These are phyloP conservation scores for Leuciscus idus DNA, from an alignment of 2,113 vertebrate species.

Conservation along the genomic window DNA sequence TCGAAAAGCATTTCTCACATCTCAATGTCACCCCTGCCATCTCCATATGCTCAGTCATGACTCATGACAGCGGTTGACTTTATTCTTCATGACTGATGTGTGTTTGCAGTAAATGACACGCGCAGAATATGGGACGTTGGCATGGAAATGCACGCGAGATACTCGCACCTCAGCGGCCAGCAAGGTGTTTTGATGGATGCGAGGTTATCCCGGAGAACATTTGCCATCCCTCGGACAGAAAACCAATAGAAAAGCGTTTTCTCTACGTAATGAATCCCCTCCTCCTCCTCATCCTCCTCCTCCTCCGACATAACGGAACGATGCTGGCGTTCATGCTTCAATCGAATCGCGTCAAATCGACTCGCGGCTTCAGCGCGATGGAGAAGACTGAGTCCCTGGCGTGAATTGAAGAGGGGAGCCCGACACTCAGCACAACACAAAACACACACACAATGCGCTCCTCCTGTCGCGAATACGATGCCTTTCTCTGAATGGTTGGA, in stretches of 20 bases:
- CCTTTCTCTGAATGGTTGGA: constrained; percentile 58
- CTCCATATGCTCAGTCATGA: constrained; percentile 18
- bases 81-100: constrained; percentile 46
- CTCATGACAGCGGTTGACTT: constrained; percentile 7
- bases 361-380: constrained; percentile 66
- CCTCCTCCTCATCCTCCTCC: background rate
- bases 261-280: constrained; percentile 30
- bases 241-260: constrained; percentile 51
- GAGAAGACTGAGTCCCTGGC: constrained; percentile 73
- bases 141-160: constrained; percentile 25
- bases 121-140: constrained; percentile 41
- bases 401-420: constrained; percentile 70
- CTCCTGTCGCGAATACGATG: constrained; percentile 58
- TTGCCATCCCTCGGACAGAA: constrained; percentile 30
- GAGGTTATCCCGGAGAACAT: constrained; percentile 72
- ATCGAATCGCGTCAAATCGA: constrained; percentile 17
- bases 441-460: constrained; percentile 58
- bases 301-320: constrained; percentile 22
- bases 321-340: constrained; percentile 26
- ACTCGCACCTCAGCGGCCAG: constrained; percentile 27
- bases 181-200: constrained; percentile 38
- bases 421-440: constrained; percentile 36
- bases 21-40: constrained; percentile 33
- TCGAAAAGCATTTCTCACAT: constrained; percentile 30
- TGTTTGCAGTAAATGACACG: constrained; percentile 52